phyloP scores from a whole-genome alignment of 2,888 invertebrate genomes.

The Diarsia mendica region DNA sequence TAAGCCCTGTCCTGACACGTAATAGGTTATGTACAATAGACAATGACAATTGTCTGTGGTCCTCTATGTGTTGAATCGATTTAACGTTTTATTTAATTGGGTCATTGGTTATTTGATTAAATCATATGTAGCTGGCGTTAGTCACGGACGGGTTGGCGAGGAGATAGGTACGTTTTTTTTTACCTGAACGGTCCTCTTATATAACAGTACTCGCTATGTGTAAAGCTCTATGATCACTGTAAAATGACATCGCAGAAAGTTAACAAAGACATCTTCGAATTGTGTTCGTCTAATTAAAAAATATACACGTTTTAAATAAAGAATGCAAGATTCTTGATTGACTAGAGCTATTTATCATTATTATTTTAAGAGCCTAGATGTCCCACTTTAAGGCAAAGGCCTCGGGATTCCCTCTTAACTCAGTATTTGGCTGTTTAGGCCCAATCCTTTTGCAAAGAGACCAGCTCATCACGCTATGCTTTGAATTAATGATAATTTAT shows the following conservation, averaged over 20 bases:
- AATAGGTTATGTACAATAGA: conserved; percentile 72
- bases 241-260: neutral
- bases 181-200: no score
- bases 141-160: neutral
- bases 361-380: no score
- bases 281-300: neutral
- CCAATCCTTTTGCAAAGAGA: no score
- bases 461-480: neutral
- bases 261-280: neutral
- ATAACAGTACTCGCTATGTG: neutral
- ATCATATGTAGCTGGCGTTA: conserved; percentile 27
- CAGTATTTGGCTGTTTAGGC: no score
- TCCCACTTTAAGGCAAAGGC: no score
- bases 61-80: conserved; percentile 67
- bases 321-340: neutral
- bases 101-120: conserved; percentile 62
- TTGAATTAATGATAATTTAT: conserved; percentile 12
- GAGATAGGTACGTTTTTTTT: neutral
- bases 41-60: conserved; percentile 77
- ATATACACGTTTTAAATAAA: neutral
- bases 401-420: no score
- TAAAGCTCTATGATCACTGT: neutral
- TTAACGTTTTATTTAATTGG: conserved; percentile 60
- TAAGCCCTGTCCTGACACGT: conserved; percentile 63
- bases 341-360: no score